Evolutionary conservation across 1,140 invertebrate genomes (phyloP).

Genomic region (Monomorium pharaonis): DNA sequence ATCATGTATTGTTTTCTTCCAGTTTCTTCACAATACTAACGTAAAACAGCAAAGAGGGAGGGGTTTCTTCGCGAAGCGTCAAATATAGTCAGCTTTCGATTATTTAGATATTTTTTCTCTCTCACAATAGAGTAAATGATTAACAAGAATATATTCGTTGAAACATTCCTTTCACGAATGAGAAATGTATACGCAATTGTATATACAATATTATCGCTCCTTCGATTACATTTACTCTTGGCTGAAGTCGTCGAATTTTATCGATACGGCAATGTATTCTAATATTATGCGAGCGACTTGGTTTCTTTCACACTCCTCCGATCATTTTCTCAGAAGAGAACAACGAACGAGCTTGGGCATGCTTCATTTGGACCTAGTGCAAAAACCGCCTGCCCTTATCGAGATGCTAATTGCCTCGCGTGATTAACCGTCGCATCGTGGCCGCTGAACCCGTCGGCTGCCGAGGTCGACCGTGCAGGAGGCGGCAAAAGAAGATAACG

Average conservation of each 20-base stretch:
- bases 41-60: background rate
- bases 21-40: background rate
- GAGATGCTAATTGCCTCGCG: constrained; percentile 68
- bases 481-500: constrained; percentile 58
- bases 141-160: background rate
- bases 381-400: constrained; percentile 32
- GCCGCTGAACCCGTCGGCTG: background rate
- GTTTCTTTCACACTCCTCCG: background rate
- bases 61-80: background rate
- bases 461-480: background rate
- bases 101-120: background rate
- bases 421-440: constrained; percentile 56
- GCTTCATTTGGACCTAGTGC: background rate
- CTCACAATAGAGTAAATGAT: background rate
- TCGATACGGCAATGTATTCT: background rate
- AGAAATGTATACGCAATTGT: background rate
- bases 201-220: background rate
- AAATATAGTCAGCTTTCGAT: background rate
- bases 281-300: background rate
- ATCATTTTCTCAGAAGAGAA: background rate
- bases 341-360: background rate
- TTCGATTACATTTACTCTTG: background rate
- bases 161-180: background rate
- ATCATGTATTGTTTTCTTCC: constrained; percentile 7
- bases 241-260: background rate